phyloP scores from a whole-genome alignment of 2,797 vertebrate species.

The Halcyon leucocephala region DNA sequence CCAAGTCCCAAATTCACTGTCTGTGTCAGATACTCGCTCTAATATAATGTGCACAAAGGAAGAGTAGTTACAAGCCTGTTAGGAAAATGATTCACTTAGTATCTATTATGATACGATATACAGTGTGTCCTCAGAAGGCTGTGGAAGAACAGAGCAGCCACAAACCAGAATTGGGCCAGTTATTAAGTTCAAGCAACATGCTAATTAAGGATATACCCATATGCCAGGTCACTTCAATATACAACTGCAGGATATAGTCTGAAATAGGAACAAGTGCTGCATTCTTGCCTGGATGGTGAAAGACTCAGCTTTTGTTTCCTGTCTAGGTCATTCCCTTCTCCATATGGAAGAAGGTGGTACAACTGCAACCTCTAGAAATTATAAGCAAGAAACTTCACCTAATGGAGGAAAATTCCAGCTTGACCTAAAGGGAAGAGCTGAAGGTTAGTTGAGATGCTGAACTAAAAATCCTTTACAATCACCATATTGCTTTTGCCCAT shows the following conservation, averaged over 20 bases:
- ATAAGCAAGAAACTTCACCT: neutral
- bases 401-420: neutral
- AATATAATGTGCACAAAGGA: rapidly evolving
- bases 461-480: neutral
- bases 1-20: neutral
- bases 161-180: neutral
- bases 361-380: neutral
- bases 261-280: neutral
- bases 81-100: neutral
- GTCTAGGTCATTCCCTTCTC: neutral
- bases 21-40: neutral
- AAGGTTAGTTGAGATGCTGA: neutral
- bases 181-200: neutral
- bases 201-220: neutral
- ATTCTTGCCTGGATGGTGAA: neutral
- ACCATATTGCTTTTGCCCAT: neutral
- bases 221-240: neutral
- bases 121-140: neutral
- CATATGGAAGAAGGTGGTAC: neutral
- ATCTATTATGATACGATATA: neutral
- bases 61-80: neutral
- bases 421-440: neutral
- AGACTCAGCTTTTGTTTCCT: neutral
- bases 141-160: neutral
- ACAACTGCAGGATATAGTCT: neutral